Conservation (phyloP, 2,797 vertebrate species). For the Pygocentrus nattereri region DNA sequence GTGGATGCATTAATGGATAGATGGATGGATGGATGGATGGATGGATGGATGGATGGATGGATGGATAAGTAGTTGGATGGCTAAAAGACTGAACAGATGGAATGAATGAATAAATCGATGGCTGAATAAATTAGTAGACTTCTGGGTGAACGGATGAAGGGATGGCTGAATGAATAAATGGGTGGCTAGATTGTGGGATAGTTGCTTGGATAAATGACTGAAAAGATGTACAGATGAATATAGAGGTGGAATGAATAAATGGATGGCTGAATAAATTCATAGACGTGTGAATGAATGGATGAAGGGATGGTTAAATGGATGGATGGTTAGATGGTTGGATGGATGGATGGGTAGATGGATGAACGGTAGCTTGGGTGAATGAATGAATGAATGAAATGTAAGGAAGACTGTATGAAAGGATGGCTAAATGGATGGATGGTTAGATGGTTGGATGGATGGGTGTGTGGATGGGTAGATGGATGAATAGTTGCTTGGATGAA, state of each 20-base stretch:
- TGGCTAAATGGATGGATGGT: neutral
- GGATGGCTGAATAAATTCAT: neutral
- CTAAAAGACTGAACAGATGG: neutral
- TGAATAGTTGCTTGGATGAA: neutral
- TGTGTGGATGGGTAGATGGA: neutral
- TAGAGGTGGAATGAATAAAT: neutral
- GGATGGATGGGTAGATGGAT: neutral
- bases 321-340: neutral
- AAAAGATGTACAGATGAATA: no score
- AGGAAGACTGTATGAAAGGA: neutral
- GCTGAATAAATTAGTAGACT: neutral
- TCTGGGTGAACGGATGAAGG: neutral
- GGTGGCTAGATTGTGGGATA: no score
- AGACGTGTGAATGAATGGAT: neutral
- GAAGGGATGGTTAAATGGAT: neutral
- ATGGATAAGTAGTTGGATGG: neutral
- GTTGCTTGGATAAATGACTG: no score
- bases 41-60: neutral
- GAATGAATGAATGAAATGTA: neutral
- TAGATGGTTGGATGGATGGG: neutral
- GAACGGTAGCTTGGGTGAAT: neutral
- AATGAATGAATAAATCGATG: neutral
- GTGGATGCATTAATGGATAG: neutral
- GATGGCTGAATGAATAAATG: neutral
- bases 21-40: neutral